These are phyloP conservation scores for Andrena praecox DNA, from an alignment of 2,888 invertebrate species.

Conservation along the genomic window DNA sequence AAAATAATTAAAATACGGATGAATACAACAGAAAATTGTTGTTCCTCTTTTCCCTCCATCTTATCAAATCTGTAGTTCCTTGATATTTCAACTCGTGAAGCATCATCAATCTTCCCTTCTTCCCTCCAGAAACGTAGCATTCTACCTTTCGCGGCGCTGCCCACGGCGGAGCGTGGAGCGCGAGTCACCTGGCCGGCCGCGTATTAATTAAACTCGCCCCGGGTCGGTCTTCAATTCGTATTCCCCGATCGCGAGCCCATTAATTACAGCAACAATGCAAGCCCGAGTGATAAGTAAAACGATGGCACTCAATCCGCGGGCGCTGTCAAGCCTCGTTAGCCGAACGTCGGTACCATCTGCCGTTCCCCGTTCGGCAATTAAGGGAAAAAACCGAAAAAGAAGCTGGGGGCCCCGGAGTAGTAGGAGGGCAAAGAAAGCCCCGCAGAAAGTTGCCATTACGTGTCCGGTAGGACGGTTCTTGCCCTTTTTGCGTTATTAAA, in stretches of 20 bases:
- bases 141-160: neutral
- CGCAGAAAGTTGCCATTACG: conserved; percentile 68
- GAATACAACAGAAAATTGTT: no score
- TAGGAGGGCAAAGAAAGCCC: conserved; percentile 1
- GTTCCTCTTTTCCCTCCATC: no score
- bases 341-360: conserved; percentile 56
- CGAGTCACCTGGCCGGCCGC: neutral
- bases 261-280: conserved; percentile 46
- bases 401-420: neutral
- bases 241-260: conserved; percentile 32
- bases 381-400: conserved; percentile 21
- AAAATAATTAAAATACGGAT: no score
- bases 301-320: conserved; percentile 36
- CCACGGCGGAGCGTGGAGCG: neutral
- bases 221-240: neutral
- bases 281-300: conserved; percentile 52
- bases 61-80: no score
- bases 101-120: neutral
- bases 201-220: conserved; percentile 9
- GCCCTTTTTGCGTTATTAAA: conserved; percentile 79
- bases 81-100: no score
- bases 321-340: conserved; percentile 69
- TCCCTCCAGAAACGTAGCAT: neutral
- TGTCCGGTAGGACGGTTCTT: conserved; percentile 52
- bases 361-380: conserved; percentile 26